Base-by-base conservation (phyloP, 2,888 invertebrate species). In the Hirtodrosophila trivittata region DNA sequence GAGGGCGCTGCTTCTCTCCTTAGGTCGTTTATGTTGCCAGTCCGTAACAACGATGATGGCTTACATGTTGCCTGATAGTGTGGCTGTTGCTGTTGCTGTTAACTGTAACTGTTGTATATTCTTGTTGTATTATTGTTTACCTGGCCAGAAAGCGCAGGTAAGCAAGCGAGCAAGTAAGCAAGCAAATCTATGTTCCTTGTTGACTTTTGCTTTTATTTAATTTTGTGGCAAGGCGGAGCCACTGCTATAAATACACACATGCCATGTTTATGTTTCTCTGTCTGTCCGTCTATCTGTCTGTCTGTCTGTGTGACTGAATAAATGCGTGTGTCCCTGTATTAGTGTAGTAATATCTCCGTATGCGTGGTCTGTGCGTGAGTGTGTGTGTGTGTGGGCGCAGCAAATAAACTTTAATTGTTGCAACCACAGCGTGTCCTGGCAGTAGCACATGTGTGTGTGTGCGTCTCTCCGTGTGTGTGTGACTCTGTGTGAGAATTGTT, bases 391-490 rank as follows among this genome's bases (percentile, higher is more conserved):
- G 77, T 56, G 68, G 80, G 78, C 65, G 80, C 64, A 68, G 81
- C 77, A 84, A 87, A 84, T 84, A 84, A 87, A 87, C 70, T 84
- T 86, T 84, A 84, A 84, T 84, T 84, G 84, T 87, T 86, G 75
- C 86, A 84, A 77, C 81, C 84, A 72, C 68, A 75, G 70, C 67
- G 66, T 78, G 85, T 82, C 77, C 86, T 78, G 60, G 1, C 3
- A 21, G 66, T 71, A n/a, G n/a, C n/a, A n/a, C n/a, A n/a, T n/a
- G n/a, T n/a, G 57, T 64, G 66, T 86, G 74, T 84, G 59, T 46
- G 58, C 82, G 52, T 72, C 51, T 50, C 25, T 37, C n/a, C n/a
- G 57, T 64, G 66, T 86, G 74, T 84, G 59, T 46, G 58, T 82
- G 52, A 68, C 51, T 50, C 25, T 37, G 38, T 55, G 51, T 38